phyloP scores from a whole-genome alignment of 2,113 vertebrate genomes.

The Paracanthobrama guichenoti region DNA sequence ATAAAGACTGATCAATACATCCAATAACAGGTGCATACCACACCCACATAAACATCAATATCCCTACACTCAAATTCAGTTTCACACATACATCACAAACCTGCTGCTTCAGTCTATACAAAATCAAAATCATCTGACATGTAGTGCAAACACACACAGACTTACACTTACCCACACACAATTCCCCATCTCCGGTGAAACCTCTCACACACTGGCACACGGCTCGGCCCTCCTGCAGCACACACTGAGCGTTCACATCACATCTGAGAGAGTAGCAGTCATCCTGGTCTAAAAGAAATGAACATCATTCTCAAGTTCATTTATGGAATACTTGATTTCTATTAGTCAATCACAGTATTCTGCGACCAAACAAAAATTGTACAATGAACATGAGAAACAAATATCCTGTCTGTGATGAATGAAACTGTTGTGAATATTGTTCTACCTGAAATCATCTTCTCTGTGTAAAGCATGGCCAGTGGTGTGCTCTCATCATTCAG shows the following conservation, averaged over 20 bases:
- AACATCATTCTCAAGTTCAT: neutral
- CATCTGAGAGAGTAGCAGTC: slow-evolving; percentile 79
- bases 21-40: neutral
- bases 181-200: slow-evolving; percentile 78
- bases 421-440: neutral
- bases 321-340: neutral
- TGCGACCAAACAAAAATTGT: neutral
- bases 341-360: neutral
- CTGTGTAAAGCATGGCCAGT: slow-evolving; percentile 66
- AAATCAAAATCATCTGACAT: slow-evolving; percentile 33
- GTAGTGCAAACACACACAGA: slow-evolving; percentile 31
- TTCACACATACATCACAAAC: slow-evolving; percentile 31
- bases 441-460: slow-evolving; percentile 89
- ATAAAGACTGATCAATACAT: slow-evolving; percentile 16
- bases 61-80: slow-evolving; percentile 29
- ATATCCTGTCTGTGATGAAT: neutral
- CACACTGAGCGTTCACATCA: slow-evolving; percentile 76
- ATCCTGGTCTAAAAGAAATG: slow-evolving; percentile 75
- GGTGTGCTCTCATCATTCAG: slow-evolving; percentile 53
- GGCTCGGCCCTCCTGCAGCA: slow-evolving; percentile 69
- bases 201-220: slow-evolving; percentile 81
- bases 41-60: slow-evolving; percentile 30
- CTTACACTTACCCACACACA: slow-evolving; percentile 80
- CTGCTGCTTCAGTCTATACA: slow-evolving; percentile 11
- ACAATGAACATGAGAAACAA: neutral